Percentiles rank a stretch among this genome's conserved stretches.
Conservation (phyloP, 2,113 vertebrate genomes). For the Castor canadensis region DNA sequence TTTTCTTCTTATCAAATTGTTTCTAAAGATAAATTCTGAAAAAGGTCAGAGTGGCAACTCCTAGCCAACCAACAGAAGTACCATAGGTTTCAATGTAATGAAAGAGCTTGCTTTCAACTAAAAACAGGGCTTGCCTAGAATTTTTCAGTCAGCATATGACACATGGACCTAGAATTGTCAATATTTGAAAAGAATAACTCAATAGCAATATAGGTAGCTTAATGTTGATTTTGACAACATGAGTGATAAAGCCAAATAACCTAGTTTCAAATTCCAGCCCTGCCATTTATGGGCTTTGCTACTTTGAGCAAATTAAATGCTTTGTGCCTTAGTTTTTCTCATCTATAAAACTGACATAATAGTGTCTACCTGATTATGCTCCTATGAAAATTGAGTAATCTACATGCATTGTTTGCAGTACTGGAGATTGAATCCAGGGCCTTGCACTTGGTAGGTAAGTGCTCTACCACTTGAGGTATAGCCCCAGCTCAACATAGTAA, state of each 20-base stretch:
- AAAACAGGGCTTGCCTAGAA: not conserved
- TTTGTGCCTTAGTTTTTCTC: not conserved
- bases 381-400: slow-evolving; percentile 39
- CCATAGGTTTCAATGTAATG: not conserved
- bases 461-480: too few relatives aligned
- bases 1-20: slow-evolving; percentile 3
- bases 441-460: too few relatives aligned
- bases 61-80: not conserved
- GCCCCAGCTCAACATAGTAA: too few relatives aligned
- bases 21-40: slow-evolving; percentile 26
- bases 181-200: not conserved
- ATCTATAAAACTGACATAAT: not conserved
- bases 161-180: not conserved
- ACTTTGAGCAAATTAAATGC: not conserved
- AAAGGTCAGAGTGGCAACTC: not conserved
- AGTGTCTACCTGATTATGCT: not conserved
- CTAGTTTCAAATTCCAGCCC: not conserved
- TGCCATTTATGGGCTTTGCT: not conserved
- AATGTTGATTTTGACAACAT: not conserved
- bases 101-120: not conserved
- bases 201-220: not conserved
- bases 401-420: not conserved
- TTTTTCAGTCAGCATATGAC: not conserved
- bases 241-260: not conserved
- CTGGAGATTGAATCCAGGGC: too few relatives aligned